Base-by-base conservation (phyloP, 2,797 vertebrate genomes). In the Spondyliosoma cantharus region DNA sequence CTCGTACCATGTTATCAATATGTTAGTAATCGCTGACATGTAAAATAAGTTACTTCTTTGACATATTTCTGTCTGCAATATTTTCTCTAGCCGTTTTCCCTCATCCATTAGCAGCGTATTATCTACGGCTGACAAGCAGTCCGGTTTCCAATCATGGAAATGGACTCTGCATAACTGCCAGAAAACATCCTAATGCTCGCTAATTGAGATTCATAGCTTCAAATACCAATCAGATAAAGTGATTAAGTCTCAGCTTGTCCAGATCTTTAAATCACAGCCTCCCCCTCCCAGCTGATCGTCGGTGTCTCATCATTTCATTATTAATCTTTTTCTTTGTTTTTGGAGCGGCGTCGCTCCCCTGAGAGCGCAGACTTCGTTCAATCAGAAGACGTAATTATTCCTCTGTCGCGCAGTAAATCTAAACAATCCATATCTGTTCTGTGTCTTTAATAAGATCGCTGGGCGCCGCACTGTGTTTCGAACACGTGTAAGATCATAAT, bases 161-260 rank as follows among this genome's bases (percentile, higher is more conserved):
- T 78, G 67, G 71, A 80, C 78, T 63, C 62, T 0, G 7, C 45
- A 58, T 73, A 80, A 79, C 83, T 82, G 85, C 85, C 83, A 78
- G 82, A 78, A 83, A 78, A 83, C 56, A 83, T 83, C 71, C 63
- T 85, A 80, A 87, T 78, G 86, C 83, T 48, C 12, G 58, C 90
- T 92, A 93, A 94, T 93, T 93, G 82, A 90, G 92, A 93, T 94
- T 90, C 85, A 93, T 90, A 85, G 68, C 86, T 91, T 83, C 73
- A 91, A 90, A 89, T 86, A 88, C 78, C 90, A 93, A 93, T 93
- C 89, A 92, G 90, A 93, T 92, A 87, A 90, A 90, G 84, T 89
- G 88, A 93, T 91, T 91, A 92, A 83, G 81, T 72, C 82, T 80
- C 81, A 68, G 84, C 84, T 86, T 86, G 87, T 92, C 88, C 89